Evolutionary conservation across 2,888 invertebrate species (phyloP).

Genomic region (Leptinotarsa haldemani): DNA sequence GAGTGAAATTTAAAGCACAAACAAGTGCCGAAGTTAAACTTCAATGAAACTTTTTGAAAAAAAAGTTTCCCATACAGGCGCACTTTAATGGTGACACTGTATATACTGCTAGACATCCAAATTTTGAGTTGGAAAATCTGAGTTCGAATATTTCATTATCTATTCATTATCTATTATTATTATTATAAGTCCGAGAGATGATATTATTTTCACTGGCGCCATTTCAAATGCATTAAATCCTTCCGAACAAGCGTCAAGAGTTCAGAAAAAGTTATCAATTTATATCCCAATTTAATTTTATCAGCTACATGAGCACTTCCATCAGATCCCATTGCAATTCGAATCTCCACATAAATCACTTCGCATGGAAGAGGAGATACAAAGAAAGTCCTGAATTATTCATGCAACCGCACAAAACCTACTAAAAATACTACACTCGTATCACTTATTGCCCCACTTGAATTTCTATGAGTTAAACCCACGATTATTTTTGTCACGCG

Average conservation of each 20-base stretch:
- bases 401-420: constrained; percentile 12
- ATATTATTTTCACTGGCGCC: neutral
- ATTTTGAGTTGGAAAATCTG: too few species aligned
- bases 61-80: too few species aligned
- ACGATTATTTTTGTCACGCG: constrained; percentile 17
- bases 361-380: constrained; percentile 12
- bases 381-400: constrained; percentile 15
- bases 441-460: constrained; percentile 21
- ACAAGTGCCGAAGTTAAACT: too few species aligned
- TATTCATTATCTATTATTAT: too few species aligned
- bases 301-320: constrained; percentile 12
- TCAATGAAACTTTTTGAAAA: too few species aligned
- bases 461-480: constrained; percentile 19
- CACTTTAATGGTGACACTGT: too few species aligned
- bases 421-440: constrained; percentile 20
- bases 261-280: neutral
- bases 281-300: constrained; percentile 13
- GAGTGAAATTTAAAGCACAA: too few species aligned
- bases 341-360: constrained; percentile 12
- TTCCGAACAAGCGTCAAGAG: neutral
- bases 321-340: constrained; percentile 14
- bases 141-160: too few species aligned
- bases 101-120: too few species aligned
- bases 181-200: too few species aligned
- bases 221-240: neutral